Conservation (phyloP, 53 echinoderm and acorn worm species). For the Antedon mediterranea region DNA sequence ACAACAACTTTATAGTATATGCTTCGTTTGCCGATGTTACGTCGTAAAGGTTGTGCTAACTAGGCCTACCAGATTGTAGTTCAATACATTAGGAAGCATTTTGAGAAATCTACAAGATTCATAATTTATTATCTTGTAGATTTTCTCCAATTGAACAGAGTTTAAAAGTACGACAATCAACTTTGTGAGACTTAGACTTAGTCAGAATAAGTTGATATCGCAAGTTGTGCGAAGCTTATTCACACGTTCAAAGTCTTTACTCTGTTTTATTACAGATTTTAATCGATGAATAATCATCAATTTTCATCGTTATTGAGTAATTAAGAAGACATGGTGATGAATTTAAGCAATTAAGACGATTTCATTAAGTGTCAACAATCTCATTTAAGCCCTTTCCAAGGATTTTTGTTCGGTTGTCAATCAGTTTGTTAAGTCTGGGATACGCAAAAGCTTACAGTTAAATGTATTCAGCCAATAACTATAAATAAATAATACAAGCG, state of each 20-base stretch:
- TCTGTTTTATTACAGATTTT: background rate
- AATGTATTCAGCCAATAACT: background rate
- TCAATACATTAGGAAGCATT: too few relatives aligned
- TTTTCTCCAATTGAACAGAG: too few relatives aligned
- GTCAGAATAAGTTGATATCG: background rate
- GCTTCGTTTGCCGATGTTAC: too few relatives aligned
- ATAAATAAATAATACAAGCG: background rate
- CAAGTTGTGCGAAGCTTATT: background rate
- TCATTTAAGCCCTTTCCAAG: background rate
- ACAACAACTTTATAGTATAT: too few relatives aligned
- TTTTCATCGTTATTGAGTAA: background rate
- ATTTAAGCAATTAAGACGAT: background rate
- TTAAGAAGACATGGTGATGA: background rate
- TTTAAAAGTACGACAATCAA: too few relatives aligned
- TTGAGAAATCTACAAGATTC: too few relatives aligned
- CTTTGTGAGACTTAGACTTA: too few relatives aligned
- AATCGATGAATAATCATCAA: background rate
- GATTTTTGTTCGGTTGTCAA: background rate
- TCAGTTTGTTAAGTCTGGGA: background rate
- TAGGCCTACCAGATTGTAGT: too few relatives aligned
- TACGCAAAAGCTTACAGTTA: background rate
- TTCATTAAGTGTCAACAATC: constrained; percentile 1
- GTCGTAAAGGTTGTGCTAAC: too few relatives aligned
- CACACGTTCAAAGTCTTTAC: background rate
- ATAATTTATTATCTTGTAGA: too few relatives aligned